Percentiles rank a stretch among this genome's conserved stretches.
phyloP scores from a whole-genome alignment of 1,140 invertebrate species.

The Drosophila funebris region DNA sequence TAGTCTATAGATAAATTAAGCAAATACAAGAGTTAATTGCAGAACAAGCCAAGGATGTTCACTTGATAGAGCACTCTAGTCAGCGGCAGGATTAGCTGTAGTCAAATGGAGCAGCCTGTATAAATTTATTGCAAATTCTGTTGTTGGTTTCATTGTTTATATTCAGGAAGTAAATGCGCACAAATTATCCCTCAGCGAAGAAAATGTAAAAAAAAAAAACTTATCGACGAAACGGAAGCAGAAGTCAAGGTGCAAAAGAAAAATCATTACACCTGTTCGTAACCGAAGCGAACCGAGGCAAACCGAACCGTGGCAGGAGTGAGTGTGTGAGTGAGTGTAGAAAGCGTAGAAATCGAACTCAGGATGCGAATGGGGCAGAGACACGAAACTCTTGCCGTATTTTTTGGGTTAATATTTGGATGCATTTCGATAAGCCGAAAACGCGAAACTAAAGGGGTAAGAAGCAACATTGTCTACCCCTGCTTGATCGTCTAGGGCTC shows the following conservation, averaged over 20 bases:
- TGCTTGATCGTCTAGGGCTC: slow-evolving; percentile 3
- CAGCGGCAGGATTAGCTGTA: background rate
- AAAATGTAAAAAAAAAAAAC: slow-evolving; percentile 16
- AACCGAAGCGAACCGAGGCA: slow-evolving; percentile 12
- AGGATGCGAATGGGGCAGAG: slow-evolving; percentile 16
- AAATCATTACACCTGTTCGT: slow-evolving; percentile 77
- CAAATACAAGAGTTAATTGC: background rate
- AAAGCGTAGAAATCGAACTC: slow-evolving; percentile 69
- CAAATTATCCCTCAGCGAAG: slow-evolving; percentile 56
- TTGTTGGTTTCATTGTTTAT: background rate
- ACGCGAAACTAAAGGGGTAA: slow-evolving; percentile 43
- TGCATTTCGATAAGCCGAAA: slow-evolving; percentile 3
- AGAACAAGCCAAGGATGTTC: slow-evolving; percentile 22
- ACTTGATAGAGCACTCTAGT: background rate
- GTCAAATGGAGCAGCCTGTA: slow-evolving; percentile 49
- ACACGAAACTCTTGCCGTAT: slow-evolving; percentile 41
- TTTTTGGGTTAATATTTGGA: slow-evolving; percentile 41
- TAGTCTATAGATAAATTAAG: background rate
- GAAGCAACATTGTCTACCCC: slow-evolving; percentile 18
- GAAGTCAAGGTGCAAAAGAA: slow-evolving; percentile 77
- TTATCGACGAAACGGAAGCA: slow-evolving; percentile 76
- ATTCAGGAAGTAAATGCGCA: slow-evolving; percentile 58
- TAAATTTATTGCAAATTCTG: slow-evolving; percentile 4
- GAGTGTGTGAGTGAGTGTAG: slow-evolving; percentile 60
- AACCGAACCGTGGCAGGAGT: background rate